Percentiles rank a stretch among this genome's conserved stretches.
These are phyloP conservation scores for Pollicipes pollicipes DNA, from an alignment of 1,140 invertebrate species.

Conservation along the genomic window DNA sequence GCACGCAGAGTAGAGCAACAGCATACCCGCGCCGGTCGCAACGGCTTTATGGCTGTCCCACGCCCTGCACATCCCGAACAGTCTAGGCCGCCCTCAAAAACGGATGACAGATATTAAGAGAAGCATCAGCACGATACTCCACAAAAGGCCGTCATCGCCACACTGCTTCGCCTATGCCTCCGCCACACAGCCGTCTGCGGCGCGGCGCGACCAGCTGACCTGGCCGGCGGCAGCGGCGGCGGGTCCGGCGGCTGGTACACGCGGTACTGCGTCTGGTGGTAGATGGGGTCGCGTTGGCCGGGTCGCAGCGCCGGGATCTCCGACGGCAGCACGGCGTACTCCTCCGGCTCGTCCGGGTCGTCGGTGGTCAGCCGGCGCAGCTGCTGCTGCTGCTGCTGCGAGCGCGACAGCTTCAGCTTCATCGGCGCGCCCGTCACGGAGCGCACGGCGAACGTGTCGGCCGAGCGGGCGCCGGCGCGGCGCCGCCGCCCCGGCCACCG, in stretches of 20 bases:
- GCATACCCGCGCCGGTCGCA: no score
- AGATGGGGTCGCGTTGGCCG: conserved; percentile 5
- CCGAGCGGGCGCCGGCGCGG: background rate
- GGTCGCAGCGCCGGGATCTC: conserved; percentile 2
- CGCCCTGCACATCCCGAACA: no score
- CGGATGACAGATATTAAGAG: no score
- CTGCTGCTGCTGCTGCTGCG: background rate
- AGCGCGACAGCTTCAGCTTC: conserved; percentile 4
- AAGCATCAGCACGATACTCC: no score
- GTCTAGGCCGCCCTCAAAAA: no score
- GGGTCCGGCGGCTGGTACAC: conserved; percentile 1
- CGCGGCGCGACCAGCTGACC: background rate
- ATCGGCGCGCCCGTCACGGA: conserved; percentile 3
- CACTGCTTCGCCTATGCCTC: no score
- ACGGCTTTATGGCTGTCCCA: no score
- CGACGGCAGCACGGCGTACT: conserved; percentile 5
- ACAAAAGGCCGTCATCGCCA: no score
- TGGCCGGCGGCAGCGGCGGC: background rate
- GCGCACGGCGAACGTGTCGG: conserved; percentile 4
- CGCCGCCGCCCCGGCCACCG: background rate
- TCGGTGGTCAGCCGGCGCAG: background rate
- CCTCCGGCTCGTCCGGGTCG: background rate
- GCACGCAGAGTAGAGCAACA: no score
- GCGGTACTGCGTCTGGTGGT: background rate
- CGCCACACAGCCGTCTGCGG: no score